Conservation (phyloP, 1,140 invertebrate species). For the Thaumatotibia leucotreta region DNA sequence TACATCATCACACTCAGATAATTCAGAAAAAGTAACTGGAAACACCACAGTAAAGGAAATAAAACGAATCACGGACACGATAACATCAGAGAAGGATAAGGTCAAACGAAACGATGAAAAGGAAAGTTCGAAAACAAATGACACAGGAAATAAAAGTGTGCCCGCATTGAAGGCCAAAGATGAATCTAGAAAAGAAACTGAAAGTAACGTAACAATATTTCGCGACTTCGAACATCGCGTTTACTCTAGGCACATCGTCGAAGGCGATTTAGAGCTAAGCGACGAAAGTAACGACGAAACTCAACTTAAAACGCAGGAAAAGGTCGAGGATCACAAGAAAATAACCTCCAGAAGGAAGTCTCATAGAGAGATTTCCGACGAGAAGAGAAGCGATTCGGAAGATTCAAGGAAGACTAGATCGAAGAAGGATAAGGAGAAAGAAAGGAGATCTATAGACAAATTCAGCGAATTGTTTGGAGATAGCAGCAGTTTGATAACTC, state of each 20-base stretch:
- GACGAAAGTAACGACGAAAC: slow-evolving; percentile 52
- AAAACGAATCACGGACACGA: not conserved
- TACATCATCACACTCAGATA: not conserved
- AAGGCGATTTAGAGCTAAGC: slow-evolving; percentile 59
- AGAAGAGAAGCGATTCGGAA: slow-evolving; percentile 5
- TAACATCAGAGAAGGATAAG: not conserved
- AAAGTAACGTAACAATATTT: not conserved
- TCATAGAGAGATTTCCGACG: not conserved
- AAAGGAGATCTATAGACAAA: slow-evolving; percentile 31
- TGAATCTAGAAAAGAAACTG: not conserved
- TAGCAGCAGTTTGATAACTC: slow-evolving; percentile 60
- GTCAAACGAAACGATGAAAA: no score
- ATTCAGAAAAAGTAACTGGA: not conserved
- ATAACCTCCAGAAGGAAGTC: not conserved
- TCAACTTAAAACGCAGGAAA: not conserved
- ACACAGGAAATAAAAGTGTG: not conserved
- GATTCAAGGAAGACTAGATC: slow-evolving; percentile 14
- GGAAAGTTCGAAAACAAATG: not conserved
- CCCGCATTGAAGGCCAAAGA: not conserved
- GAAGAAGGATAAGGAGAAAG: slow-evolving; percentile 25
- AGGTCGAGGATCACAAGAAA: not conserved
- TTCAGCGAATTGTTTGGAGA: slow-evolving; percentile 65
- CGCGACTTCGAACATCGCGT: not conserved
- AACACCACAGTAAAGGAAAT: not conserved
- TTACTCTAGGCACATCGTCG: slow-evolving; percentile 32